phyloP scores from a whole-genome alignment of 2,888 invertebrate species.

The Acleris emargana region DNA sequence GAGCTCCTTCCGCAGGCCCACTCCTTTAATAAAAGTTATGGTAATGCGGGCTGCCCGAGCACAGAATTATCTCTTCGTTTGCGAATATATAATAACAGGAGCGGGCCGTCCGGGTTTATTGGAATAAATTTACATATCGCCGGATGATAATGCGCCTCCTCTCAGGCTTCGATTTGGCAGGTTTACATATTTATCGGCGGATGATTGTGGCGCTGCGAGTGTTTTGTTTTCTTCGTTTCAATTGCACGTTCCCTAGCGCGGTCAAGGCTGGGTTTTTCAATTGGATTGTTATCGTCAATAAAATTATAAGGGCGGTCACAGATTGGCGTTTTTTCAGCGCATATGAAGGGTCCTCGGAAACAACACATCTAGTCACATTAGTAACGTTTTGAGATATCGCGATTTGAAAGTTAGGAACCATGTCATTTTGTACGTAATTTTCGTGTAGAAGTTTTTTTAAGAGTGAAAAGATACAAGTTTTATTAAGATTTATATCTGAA shows the following conservation, averaged over 20 bases:
- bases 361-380: too few relatives aligned
- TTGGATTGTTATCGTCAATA: constrained; percentile 14
- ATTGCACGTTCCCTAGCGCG: constrained; percentile 19
- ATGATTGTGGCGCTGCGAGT: constrained; percentile 62
- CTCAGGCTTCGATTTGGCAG: constrained; percentile 71
- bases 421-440: too few relatives aligned
- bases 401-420: too few relatives aligned
- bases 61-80: constrained; percentile 81
- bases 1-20: constrained; percentile 59
- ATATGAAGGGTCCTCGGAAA: too few relatives aligned
- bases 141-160: constrained; percentile 70
- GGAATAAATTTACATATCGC: constrained; percentile 82
- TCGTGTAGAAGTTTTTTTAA: too few relatives aligned
- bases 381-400: too few relatives aligned
- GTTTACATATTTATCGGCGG: constrained; percentile 80
- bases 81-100: constrained; percentile 82
- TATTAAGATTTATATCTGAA: too few relatives aligned
- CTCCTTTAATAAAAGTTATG: constrained; percentile 83
- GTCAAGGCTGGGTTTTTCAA: constrained; percentile 23
- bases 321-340: too few relatives aligned
- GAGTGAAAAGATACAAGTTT: too few relatives aligned
- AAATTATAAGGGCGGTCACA: neutral
- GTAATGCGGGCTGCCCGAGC: constrained; percentile 74
- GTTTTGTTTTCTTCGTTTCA: constrained; percentile 48
- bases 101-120: constrained; percentile 73